A percentile compares a stretch with the other conserved stretches of the same genome.
Conservation (phyloP, 2,113 vertebrate genomes). For the Loxodonta africana region DNA sequence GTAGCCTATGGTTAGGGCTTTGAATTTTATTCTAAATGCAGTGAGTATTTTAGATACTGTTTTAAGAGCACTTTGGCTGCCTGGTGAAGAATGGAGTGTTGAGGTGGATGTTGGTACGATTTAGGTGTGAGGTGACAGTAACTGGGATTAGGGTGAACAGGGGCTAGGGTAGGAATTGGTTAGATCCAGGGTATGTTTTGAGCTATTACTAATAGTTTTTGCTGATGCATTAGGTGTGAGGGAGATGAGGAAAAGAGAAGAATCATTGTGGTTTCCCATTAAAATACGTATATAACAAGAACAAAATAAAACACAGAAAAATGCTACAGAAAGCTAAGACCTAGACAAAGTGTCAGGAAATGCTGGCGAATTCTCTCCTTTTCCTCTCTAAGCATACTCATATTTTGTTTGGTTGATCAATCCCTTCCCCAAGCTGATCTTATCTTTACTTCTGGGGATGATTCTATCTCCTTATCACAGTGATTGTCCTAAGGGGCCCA, state of each 20-base stretch:
- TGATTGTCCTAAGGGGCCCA: not conserved
- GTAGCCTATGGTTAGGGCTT: not conserved
- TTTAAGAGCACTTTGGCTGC: not conserved
- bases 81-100: not conserved
- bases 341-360: not conserved
- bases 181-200: not conserved
- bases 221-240: not conserved
- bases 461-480: not conserved
- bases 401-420: not conserved
- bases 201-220: not conserved
- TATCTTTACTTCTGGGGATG: not conserved
- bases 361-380: not conserved
- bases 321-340: not conserved
- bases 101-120: not conserved
- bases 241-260: not conserved
- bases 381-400: not conserved
- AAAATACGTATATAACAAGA: not conserved
- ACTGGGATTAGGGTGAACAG: not conserved
- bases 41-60: not conserved
- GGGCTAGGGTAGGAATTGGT: not conserved
- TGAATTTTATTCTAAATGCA: constrained; percentile 26
- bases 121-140: not conserved
- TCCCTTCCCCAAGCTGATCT: not conserved
- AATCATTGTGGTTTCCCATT: not conserved
- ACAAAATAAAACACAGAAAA: not conserved